Conservation (phyloP, 2,888 invertebrate species). For the Andrena marginata region DNA sequence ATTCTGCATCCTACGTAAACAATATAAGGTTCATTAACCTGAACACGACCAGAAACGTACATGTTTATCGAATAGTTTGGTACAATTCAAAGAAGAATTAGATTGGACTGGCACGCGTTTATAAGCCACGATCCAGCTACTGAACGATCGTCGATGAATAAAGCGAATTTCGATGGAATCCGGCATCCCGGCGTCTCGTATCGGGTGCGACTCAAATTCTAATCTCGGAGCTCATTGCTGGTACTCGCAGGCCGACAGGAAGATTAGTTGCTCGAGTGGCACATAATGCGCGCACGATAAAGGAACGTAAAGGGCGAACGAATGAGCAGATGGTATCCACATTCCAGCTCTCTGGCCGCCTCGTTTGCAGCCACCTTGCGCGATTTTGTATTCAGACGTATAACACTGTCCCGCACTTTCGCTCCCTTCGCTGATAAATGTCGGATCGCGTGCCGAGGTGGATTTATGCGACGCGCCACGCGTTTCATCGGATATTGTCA, state of each 20-base stretch:
- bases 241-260: slow-evolving; percentile 20
- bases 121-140: neutral
- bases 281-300: slow-evolving; percentile 40
- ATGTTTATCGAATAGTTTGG: neutral
- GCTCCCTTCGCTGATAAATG: slow-evolving; percentile 35
- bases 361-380: slow-evolving; percentile 31
- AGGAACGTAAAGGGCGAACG: slow-evolving; percentile 28
- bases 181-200: neutral
- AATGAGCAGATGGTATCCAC: slow-evolving; percentile 49
- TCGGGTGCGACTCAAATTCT: slow-evolving; percentile 22
- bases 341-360: slow-evolving; percentile 39
- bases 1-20: neutral
- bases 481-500: neutral
- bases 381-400: slow-evolving; percentile 52
- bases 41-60: neutral
- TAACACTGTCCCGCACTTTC: slow-evolving; percentile 54
- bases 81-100: neutral
- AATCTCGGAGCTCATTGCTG: slow-evolving; percentile 37
- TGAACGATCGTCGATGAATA: slow-evolving; percentile 14
- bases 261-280: slow-evolving; percentile 39
- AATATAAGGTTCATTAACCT: neutral
- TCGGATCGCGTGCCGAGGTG: slow-evolving; percentile 23
- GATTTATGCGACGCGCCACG: slow-evolving; percentile 19
- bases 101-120: neutral
- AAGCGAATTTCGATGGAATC: slow-evolving; percentile 26